These are phyloP conservation scores for Tragelaphus eurycerus DNA, from an alignment of 2,797 vertebrate genomes.

Conservation along the genomic window DNA sequence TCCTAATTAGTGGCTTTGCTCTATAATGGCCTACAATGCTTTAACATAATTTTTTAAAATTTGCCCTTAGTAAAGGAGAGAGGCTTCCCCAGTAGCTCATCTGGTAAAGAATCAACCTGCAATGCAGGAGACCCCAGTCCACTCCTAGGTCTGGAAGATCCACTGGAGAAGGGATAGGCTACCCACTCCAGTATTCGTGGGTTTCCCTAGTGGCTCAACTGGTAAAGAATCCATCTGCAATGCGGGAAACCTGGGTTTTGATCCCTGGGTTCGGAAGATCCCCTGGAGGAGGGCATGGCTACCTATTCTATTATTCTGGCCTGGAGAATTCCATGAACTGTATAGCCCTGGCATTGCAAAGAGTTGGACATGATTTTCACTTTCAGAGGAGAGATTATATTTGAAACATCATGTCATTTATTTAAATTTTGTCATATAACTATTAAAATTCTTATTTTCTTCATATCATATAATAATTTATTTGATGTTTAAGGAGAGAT, in stretches of 20 bases:
- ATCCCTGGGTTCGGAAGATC: background rate
- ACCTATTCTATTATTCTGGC: background rate
- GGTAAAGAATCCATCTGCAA: background rate
- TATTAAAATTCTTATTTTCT: background rate
- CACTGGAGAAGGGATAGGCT: background rate
- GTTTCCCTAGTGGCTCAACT: background rate
- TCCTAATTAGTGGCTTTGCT: background rate
- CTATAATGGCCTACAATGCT: background rate
- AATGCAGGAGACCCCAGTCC: background rate
- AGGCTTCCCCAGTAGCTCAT: background rate
- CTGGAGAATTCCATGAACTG: background rate
- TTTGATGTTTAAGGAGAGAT: background rate
- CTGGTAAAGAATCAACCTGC: background rate
- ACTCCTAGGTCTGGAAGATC: background rate
- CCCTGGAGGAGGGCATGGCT: background rate
- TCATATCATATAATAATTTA: background rate
- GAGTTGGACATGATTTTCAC: background rate
- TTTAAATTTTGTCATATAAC: background rate
- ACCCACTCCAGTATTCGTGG: background rate
- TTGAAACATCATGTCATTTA: background rate
- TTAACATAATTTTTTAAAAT: background rate
- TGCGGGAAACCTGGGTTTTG: rapidly evolving
- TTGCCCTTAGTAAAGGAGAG: background rate
- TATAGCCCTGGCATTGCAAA: background rate
- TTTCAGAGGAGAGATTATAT: background rate